Percentiles rank a stretch among this genome's conserved stretches.
These are phyloP conservation scores for Timandra comae DNA, from an alignment of 2,888 invertebrate genomes.

Conservation along the genomic window DNA sequence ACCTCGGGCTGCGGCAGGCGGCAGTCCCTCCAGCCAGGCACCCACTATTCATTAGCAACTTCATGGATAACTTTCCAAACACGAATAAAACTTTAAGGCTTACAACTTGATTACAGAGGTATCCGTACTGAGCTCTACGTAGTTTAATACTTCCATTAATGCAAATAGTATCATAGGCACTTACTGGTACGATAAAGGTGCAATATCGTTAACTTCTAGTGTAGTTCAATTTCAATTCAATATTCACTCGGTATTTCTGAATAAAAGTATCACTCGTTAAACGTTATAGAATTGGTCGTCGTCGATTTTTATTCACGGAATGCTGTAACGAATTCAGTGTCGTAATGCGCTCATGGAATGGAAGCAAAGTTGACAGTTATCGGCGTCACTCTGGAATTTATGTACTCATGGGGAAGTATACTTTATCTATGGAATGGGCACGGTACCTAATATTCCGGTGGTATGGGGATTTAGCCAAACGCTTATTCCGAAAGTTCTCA, in stretches of 20 bases:
- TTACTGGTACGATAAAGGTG: conserved; percentile 4
- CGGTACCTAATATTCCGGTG: too few relatives aligned
- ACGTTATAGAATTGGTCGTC: conserved; percentile 23
- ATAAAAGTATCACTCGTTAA: conserved; percentile 9
- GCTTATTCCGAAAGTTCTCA: too few relatives aligned
- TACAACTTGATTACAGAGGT: conserved; percentile 14
- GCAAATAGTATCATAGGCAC: conserved; percentile 14
- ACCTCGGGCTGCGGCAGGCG: conserved; percentile 3
- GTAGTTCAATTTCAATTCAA: conserved; percentile 13
- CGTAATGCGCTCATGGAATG: conserved; percentile 21
- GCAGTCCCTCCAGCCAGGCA: conserved; percentile 3
- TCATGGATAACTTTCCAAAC: conserved; percentile 22
- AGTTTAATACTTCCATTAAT: conserved; percentile 13
- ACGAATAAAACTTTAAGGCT: conserved; percentile 20
- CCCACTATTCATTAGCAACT: conserved; percentile 20
- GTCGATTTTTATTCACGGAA: conserved; percentile 21
- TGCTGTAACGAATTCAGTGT: conserved; percentile 13
- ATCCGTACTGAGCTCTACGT: conserved; percentile 8
- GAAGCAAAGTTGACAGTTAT: conserved; percentile 32
- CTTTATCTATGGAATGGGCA: conserved; percentile 26
- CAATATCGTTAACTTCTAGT: conserved; percentile 5
- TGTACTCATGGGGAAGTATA: conserved; percentile 28
- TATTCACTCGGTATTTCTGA: conserved; percentile 6
- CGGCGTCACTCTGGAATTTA: conserved; percentile 27
- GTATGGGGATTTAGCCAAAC: too few relatives aligned